Percentiles rank a stretch among this genome's conserved stretches.
Conservation (phyloP, 2,888 invertebrate genomes). For the Drosophila planitibia region DNA sequence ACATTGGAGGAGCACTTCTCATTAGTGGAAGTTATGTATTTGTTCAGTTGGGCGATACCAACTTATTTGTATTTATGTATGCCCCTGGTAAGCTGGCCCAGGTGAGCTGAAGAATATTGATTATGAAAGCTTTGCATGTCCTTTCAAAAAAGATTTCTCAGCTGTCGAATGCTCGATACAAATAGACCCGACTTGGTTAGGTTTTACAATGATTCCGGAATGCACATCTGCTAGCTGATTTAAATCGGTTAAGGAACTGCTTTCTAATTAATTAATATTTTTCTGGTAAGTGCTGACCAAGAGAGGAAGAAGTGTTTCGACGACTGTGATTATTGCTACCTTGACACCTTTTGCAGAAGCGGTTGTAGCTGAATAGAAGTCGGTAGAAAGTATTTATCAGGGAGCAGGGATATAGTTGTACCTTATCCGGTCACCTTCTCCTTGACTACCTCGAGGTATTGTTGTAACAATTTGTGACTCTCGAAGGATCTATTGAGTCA, state of each 20-base stretch:
- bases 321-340: too few relatives aligned
- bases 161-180: not conserved
- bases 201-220: not conserved
- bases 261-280: too few relatives aligned
- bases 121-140: not conserved
- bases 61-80: slow-evolving; percentile 33
- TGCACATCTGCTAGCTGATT: not conserved
- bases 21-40: accelerated
- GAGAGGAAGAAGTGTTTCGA: too few relatives aligned
- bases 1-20: not conserved
- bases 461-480: too few relatives aligned
- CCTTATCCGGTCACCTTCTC: too few relatives aligned
- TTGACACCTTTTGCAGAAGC: too few relatives aligned
- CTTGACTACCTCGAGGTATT: too few relatives aligned
- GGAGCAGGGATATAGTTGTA: too few relatives aligned
- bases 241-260: not conserved
- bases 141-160: not conserved
- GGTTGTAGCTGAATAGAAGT: too few relatives aligned
- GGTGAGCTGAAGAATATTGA: slow-evolving; percentile 34
- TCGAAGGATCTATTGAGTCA: not conserved
- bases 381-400: too few relatives aligned
- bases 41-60: slow-evolving; percentile 22
- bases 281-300: too few relatives aligned
- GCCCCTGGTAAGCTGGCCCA: slow-evolving; percentile 32
- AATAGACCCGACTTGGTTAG: too few relatives aligned